These are phyloP conservation scores for Brevipalpus yothersi DNA, from an alignment of 1,140 invertebrate species.

Conservation along the genomic window DNA sequence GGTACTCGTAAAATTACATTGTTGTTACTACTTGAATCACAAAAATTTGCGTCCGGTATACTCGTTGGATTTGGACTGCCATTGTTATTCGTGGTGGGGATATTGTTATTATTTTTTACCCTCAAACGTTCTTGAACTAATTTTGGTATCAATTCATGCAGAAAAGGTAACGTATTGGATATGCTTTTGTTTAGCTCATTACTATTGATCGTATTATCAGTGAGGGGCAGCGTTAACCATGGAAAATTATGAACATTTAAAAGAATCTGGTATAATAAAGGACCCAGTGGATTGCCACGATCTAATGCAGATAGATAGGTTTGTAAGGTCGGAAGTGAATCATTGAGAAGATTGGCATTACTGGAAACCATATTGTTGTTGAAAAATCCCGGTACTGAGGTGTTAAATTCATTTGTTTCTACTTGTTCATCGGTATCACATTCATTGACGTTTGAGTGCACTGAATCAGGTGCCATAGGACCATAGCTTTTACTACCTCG, in stretches of 20 bases:
- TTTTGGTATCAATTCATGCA: constrained; percentile 20
- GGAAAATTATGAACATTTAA: constrained; percentile 14
- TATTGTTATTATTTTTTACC: constrained; percentile 14
- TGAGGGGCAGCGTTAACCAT: constrained; percentile 2
- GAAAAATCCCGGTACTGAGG: neutral
- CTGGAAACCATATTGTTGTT: neutral
- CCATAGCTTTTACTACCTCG: neutral
- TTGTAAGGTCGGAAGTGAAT: constrained; percentile 1
- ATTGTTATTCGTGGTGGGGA: neutral
- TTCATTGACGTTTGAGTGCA: too few species aligned
- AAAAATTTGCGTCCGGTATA: neutral
- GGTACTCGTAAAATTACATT: constrained; percentile 68
- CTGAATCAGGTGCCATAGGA: neutral
- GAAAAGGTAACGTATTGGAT: constrained; percentile 15
- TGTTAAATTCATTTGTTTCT: neutral
- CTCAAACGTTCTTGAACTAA: constrained; percentile 21
- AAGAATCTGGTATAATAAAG: constrained; percentile 13
- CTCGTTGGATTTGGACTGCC: neutral
- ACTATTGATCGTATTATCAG: constrained; percentile 1
- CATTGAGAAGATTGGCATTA: neutral
- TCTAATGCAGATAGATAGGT: constrained; percentile 6
- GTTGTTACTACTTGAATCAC: neutral
- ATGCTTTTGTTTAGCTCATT: constrained; percentile 1
- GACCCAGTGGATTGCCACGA: constrained; percentile 9
- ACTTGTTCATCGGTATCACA: too few species aligned